Evolutionary conservation across 2,888 invertebrate species (phyloP).

Genomic region (Aphelenchoides bicaudatus): DNA sequence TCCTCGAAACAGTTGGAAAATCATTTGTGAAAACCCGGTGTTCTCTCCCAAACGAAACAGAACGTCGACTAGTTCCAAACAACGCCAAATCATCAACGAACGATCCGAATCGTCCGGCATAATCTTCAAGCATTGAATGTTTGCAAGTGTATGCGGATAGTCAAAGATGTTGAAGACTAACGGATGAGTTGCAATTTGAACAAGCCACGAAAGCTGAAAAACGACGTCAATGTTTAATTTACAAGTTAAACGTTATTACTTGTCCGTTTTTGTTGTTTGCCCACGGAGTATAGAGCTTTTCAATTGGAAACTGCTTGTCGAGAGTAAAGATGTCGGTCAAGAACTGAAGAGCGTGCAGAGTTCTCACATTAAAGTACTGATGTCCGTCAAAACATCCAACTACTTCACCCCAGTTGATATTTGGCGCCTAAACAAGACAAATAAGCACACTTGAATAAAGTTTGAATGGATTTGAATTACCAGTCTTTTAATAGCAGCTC

Average conservation of each 20-base stretch:
- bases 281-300: constrained; percentile 85
- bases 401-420: constrained; percentile 84
- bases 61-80: constrained; percentile 82
- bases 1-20: constrained; percentile 21
- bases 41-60: constrained; percentile 74
- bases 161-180: constrained; percentile 91
- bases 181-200: constrained; percentile 79
- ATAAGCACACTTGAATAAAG: constrained; percentile 25
- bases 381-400: constrained; percentile 84
- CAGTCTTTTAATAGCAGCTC: constrained; percentile 83
- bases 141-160: constrained; percentile 79
- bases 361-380: constrained; percentile 77
- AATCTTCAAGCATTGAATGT: constrained; percentile 79
- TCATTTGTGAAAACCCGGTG: constrained; percentile 12
- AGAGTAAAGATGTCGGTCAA: constrained; percentile 77
- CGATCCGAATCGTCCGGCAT: constrained; percentile 91
- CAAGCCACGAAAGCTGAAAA: constrained; percentile 74
- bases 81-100: constrained; percentile 84
- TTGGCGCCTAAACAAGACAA: constrained; percentile 25
- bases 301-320: constrained; percentile 70
- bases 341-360: constrained; percentile 77
- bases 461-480: constrained; percentile 63
- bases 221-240: constrained; percentile 58
- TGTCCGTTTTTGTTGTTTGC: constrained; percentile 73
- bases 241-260: constrained; percentile 23